A percentile compares a stretch with the other conserved stretches of the same genome.
These are phyloP conservation scores for Loxodonta africana DNA, from an alignment of 2,113 vertebrate species.

Conservation along the genomic window DNA sequence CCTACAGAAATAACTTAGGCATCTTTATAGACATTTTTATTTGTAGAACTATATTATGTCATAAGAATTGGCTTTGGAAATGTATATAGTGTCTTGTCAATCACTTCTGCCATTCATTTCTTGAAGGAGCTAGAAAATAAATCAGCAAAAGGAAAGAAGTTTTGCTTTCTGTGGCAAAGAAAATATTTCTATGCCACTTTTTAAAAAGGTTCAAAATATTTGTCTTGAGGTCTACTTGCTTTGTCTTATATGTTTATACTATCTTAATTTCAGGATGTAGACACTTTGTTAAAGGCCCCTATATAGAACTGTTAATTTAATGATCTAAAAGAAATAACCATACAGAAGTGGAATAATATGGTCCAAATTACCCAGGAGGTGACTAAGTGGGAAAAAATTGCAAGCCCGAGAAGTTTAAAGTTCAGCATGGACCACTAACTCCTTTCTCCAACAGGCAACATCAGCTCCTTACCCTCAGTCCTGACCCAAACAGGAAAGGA, in stretches of 20 bases:
- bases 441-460: slow-evolving; percentile 42
- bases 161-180: not conserved
- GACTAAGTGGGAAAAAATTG: slow-evolving; percentile 47
- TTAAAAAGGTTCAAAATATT: slow-evolving; percentile 38
- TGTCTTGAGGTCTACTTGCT: not conserved
- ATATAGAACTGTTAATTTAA: slow-evolving; percentile 59
- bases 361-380: slow-evolving; percentile 51
- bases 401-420: slow-evolving; percentile 65
- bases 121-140: slow-evolving; percentile 66
- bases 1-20: slow-evolving; percentile 87
- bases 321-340: slow-evolving; percentile 46
- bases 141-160: not conserved
- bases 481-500: slow-evolving; percentile 69
- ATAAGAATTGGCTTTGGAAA: slow-evolving; percentile 77
- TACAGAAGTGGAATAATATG: slow-evolving; percentile 22
- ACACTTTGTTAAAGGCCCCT: not conserved
- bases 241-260: not conserved
- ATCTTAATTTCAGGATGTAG: slow-evolving; percentile 29
- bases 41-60: slow-evolving; percentile 82
- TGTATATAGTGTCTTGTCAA: slow-evolving; percentile 64
- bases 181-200: slow-evolving; percentile 17
- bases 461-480: slow-evolving; percentile 58
- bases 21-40: slow-evolving; percentile 83
- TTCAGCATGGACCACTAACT: slow-evolving; percentile 54
- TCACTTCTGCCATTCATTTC: slow-evolving; percentile 71